Evolutionary conservation across 2,797 vertebrate species (phyloP), one percentile per base, ranked within the genome.

Genomic region (Paguma larvata): DNA sequence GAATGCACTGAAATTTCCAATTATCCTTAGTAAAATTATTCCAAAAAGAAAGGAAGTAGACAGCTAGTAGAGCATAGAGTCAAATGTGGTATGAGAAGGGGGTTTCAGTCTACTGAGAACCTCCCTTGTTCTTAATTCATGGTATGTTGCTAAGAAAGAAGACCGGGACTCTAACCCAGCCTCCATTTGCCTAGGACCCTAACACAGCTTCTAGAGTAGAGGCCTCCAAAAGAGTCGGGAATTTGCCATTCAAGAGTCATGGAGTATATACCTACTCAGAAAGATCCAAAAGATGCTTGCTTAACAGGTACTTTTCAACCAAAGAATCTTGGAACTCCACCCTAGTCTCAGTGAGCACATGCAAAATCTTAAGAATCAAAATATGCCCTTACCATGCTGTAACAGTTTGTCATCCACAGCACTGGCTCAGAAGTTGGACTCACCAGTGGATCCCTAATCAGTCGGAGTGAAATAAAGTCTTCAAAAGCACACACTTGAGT

Each of bases 291-390:
- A 77, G 70, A 90, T 59, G 7, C 19, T 90, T 86, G 51, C 44
- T 85, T 73, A 78, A 62, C 70, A 48, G 25, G 11, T 32, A 53
- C 18, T 70, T 68, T 85, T 59, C 62, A 86, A 93, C 83, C 30
- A 85, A 62, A 84, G 70, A 65, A 44, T 63, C 12, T 16, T 44
- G 13, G 12, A 44, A 44, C 65, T 53, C 44, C 44, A 72, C 44
- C 62, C 25, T 41, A 41, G 63, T 25, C 80, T 90, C 48, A 85
- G 32, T 48, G 5, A 48, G 9, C 78, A 70, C 38, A 41, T 32
- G 85, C 19, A 38, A 41, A 95, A 78, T 51, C 32, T 85, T 70
- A 62, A 79, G 72, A 79, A 41, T 78, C 63, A 89, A 94, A 89
- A 77, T 56, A 62, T 85, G 48, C 46, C 18, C 70, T 90, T 68